These are phyloP conservation scores for Phaenicophaeus curvirostris DNA, from an alignment of 2,797 vertebrate species.

Conservation along the genomic window DNA sequence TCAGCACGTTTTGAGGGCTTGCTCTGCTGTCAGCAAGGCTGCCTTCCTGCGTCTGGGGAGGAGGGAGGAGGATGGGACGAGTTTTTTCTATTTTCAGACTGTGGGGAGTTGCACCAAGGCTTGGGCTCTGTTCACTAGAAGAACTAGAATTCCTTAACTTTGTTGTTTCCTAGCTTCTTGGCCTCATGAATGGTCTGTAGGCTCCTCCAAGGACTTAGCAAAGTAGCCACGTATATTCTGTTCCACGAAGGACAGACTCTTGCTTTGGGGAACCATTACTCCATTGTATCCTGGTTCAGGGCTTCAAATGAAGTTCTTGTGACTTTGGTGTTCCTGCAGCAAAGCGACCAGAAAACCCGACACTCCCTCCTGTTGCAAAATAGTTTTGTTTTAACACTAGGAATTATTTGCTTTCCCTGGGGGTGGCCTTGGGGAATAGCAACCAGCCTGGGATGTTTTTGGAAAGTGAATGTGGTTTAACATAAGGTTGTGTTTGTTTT, in stretches of 20 bases:
- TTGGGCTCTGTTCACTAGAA: neutral
- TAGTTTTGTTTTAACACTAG: neutral
- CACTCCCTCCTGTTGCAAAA: conserved; percentile 35
- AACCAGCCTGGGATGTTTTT: neutral
- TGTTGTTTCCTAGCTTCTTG: neutral
- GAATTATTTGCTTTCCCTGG: neutral
- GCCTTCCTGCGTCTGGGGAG: neutral
- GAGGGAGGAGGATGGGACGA: neutral
- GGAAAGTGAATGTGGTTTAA: neutral
- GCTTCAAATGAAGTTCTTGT: neutral
- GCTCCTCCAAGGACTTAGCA: neutral
- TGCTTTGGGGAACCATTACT: neutral
- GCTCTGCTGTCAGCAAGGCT: neutral
- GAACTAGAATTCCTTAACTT: neutral
- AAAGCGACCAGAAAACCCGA: neutral
- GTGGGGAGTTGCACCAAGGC: neutral
- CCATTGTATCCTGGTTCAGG: neutral
- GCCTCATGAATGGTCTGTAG: accelerated
- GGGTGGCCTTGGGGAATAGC: neutral
- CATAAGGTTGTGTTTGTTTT: neutral
- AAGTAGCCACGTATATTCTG: neutral
- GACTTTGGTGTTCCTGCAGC: neutral
- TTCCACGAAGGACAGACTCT: neutral
- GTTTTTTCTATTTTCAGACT: neutral
- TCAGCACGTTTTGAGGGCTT: neutral